These are phyloP conservation scores for Aphodius granarius DNA, from an alignment of 2,888 invertebrate genomes.

Conservation along the genomic window DNA sequence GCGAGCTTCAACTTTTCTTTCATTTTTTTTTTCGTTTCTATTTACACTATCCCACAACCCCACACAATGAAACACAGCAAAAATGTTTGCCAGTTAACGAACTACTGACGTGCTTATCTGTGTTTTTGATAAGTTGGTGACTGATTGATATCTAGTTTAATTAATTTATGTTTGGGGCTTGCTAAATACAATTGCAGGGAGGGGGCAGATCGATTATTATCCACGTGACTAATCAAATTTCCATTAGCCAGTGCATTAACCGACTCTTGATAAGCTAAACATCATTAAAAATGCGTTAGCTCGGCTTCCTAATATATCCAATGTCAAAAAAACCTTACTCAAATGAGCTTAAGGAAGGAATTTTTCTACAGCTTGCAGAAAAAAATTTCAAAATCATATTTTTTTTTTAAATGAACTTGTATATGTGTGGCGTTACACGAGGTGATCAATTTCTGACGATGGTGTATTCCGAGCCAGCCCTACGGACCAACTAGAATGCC, in stretches of 20 bases:
- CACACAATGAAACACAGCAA: not conserved
- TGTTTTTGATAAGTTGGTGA: too few relatives aligned
- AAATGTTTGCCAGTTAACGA: not conserved
- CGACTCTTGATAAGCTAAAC: not conserved
- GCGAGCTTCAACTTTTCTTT: not conserved
- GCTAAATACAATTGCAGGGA: not conserved
- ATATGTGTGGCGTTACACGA: conserved; percentile 40
- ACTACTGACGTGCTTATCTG: not conserved
- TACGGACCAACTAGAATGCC: conserved; percentile 41
- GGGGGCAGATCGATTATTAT: not conserved
- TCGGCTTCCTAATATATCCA: too few relatives aligned
- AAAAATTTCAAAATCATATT: too few relatives aligned
- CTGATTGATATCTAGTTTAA: not conserved
- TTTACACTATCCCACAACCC: not conserved
- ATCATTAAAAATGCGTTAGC: not conserved
- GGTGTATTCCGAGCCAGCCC: conserved; percentile 32
- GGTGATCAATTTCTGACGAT: conserved; percentile 49
- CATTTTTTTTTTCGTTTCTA: not conserved
- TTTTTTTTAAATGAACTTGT: too few relatives aligned
- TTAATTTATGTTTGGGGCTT: not conserved
- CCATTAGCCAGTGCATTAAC: not conserved
- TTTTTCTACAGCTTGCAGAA: too few relatives aligned
- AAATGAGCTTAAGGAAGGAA: too few relatives aligned
- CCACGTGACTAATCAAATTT: not conserved
- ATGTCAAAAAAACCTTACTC: too few relatives aligned